Evolutionary conservation across 2,888 invertebrate species (phyloP), one percentile per base, ranked within the genome.

Genomic region (Boloria selene): DNA sequence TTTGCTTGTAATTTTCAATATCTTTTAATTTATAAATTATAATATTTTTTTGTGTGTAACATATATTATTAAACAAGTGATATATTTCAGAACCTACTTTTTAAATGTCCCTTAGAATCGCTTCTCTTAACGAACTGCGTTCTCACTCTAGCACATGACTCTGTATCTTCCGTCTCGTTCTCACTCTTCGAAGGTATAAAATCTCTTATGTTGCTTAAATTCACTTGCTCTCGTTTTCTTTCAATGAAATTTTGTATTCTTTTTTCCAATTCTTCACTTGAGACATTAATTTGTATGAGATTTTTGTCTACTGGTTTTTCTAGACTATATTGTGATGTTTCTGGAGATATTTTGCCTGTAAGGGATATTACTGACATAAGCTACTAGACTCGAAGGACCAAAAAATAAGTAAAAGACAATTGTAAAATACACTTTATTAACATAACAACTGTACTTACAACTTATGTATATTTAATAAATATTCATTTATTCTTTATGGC

Each of bases 51-150:
- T n/a, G n/a, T n/a, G n/a, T n/a, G n/a, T n/a, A n/a, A n/a, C n/a
- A n/a, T n/a, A n/a, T n/a, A n/a, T n/a, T n/a, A n/a, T n/a, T n/a
- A n/a, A n/a, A n/a, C n/a, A 31, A 31, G 31, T 7, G 31, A 38
- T 38, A 38, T 38, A 38, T 38, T 22, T n/a, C 10, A 22, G 14
- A 14, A 80, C 81, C 80, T 85, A 96, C 97, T 95, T 94, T 95
- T 95, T 65, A 97, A 92, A 86, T 96, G 97, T 71, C 96, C 95
- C 79, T 95, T 96, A 0, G 95, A 95, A 78, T 95, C 96, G 73
- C 94, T 95, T 61, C 95, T 92, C 72, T 94, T 95, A 4, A 95
- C 91, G 68, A 96, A 93, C 73, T 94, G 93, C 50, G 97, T 95
- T 79, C 96, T 94, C 14, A 96, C 95, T 78, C 97, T 90, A 0